Conservation (phyloP, 2,797 vertebrate species). For the Myiotriccus ornatus region DNA sequence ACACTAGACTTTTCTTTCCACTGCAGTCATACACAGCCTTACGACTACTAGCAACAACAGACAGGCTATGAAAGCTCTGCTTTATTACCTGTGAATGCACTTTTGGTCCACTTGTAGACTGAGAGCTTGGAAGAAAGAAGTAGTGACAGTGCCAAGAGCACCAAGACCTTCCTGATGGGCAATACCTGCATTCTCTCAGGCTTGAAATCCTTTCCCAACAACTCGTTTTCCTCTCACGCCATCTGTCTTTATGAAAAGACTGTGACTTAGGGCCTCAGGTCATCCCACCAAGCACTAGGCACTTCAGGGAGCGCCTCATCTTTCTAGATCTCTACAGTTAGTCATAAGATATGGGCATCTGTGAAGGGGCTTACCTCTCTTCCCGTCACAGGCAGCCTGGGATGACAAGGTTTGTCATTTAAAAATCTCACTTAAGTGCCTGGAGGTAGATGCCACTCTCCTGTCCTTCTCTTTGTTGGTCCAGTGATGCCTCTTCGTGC, state of each 20-base stretch:
- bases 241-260: neutral
- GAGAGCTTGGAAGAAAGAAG: neutral
- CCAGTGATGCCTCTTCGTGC: neutral
- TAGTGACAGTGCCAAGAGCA: neutral
- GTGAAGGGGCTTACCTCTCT: neutral
- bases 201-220: neutral
- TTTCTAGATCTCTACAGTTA: neutral
- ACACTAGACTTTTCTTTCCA: neutral
- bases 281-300: neutral
- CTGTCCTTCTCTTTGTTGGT: neutral
- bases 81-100: neutral
- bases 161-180: neutral
- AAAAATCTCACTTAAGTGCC: constrained; percentile 5
- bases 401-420: neutral
- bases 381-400: neutral
- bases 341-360: neutral
- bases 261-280: neutral
- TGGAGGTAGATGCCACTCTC: neutral
- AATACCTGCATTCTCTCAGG: neutral
- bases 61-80: neutral
- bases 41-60: neutral
- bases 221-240: neutral
- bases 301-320: neutral
- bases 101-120: neutral
- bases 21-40: constrained; percentile 20